These are phyloP conservation scores for Origma solitaria DNA, from an alignment of 2,113 vertebrate species.

Conservation along the genomic window DNA sequence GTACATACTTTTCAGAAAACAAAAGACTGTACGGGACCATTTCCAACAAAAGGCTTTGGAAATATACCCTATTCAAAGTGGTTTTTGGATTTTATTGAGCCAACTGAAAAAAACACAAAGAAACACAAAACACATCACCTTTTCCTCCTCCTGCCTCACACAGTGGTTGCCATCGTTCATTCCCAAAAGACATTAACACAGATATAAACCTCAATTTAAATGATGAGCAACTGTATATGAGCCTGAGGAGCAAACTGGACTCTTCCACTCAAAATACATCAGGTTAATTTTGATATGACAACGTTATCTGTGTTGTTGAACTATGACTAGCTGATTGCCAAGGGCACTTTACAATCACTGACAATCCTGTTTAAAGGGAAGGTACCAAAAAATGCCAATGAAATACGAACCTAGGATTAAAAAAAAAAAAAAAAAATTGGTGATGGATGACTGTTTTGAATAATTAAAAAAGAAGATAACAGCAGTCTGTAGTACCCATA, in stretches of 20 bases:
- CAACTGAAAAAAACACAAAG: neutral
- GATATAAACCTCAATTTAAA: neutral
- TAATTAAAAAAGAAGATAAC: neutral
- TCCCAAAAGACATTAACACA: neutral
- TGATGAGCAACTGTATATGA: neutral
- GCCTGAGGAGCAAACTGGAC: neutral
- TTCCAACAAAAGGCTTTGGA: neutral
- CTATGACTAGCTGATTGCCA: neutral
- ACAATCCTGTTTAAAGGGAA: neutral
- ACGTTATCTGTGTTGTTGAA: neutral
- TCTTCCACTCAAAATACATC: neutral
- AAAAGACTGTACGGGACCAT: neutral
- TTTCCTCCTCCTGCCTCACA: neutral
- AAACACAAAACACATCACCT: neutral
- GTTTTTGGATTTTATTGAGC: neutral
- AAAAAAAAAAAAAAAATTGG: neutral
- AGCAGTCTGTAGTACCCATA: conserved; percentile 25
- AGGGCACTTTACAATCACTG: conserved; percentile 15
- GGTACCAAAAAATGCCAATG: neutral
- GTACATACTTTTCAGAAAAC: neutral
- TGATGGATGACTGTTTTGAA: neutral
- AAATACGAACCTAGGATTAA: neutral
- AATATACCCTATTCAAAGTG: neutral
- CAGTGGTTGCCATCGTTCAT: neutral
- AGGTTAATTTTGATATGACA: neutral